Conservation (phyloP, 2,888 invertebrate species). For the Aspidapion aeneum region DNA sequence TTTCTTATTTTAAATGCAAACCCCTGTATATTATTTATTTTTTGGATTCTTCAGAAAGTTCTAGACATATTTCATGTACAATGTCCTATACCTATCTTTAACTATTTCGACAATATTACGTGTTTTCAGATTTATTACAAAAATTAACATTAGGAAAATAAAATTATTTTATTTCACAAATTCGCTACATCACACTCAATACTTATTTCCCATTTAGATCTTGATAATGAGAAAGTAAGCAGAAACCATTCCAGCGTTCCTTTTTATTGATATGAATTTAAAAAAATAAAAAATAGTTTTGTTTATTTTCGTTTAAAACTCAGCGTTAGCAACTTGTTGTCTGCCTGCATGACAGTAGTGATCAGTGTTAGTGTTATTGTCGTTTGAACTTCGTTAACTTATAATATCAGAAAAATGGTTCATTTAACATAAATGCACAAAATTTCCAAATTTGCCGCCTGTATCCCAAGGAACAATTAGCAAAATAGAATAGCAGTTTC, state of each 20-base stretch:
- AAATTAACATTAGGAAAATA: slow-evolving; percentile 8
- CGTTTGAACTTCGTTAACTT: slow-evolving; percentile 1
- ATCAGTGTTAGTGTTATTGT: not conserved
- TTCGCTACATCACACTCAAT: slow-evolving; percentile 4
- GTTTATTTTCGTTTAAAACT: slow-evolving; percentile 3
- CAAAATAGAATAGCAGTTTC: not conserved
- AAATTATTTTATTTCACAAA: not conserved
- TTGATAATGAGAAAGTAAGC: not conserved
- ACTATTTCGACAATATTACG: no score
- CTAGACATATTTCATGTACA: no score
- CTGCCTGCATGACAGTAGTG: slow-evolving; percentile 3
- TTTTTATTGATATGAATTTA: slow-evolving; percentile 1
- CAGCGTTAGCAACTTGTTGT: not conserved
- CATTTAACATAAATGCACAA: not conserved
- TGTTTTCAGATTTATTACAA: slow-evolving; percentile 10
- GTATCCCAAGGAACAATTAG: not conserved
- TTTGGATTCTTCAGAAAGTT: no score
- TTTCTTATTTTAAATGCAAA: no score
- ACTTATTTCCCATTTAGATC: not conserved
- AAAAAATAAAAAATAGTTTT: not conserved
- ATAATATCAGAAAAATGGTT: not conserved
- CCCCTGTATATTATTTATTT: no score
- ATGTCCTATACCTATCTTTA: no score
- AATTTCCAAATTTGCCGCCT: not conserved
- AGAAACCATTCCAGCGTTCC: slow-evolving; percentile 2